Conservation (phyloP, 2,888 invertebrate genomes). For the Himalopsyche kuldschensis region DNA sequence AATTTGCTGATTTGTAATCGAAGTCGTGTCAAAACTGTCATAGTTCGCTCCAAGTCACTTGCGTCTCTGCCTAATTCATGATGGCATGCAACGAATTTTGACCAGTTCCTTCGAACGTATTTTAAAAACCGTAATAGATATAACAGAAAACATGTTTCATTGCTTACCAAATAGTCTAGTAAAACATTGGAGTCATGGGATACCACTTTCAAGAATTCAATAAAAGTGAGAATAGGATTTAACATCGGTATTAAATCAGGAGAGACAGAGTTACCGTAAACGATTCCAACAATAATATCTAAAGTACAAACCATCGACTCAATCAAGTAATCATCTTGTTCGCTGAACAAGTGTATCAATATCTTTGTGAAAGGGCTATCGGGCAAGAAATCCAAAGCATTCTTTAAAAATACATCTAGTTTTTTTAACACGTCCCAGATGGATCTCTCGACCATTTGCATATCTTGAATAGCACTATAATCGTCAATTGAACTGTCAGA, state of each 20-base stretch:
- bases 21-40: constrained; percentile 79
- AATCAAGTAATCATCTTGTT: constrained; percentile 88
- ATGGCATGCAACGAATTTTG: constrained; percentile 79
- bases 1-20: constrained; percentile 79
- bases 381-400: constrained; percentile 81
- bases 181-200: constrained; percentile 80
- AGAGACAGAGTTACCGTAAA: constrained; percentile 77
- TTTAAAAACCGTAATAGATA: constrained; percentile 84
- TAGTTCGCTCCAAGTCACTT: constrained; percentile 74
- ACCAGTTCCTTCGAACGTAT: constrained; percentile 81
- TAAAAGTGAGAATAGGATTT: constrained; percentile 84
- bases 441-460: constrained; percentile 84
- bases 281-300: constrained; percentile 84
- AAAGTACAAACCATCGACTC: constrained; percentile 91
- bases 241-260: constrained; percentile 80
- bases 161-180: constrained; percentile 83
- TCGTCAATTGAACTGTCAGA: constrained; percentile 83
- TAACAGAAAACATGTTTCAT: constrained; percentile 86
- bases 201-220: constrained; percentile 82
- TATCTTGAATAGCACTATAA: constrained; percentile 85
- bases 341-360: constrained; percentile 83
- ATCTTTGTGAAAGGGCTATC: constrained; percentile 86
- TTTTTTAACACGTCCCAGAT: constrained; percentile 82
- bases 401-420: constrained; percentile 80
- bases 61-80: constrained; percentile 58